Evolutionary conservation across 2,888 invertebrate species (phyloP), one percentile per base, ranked within the genome.

Genomic region (Thera britannica): DNA sequence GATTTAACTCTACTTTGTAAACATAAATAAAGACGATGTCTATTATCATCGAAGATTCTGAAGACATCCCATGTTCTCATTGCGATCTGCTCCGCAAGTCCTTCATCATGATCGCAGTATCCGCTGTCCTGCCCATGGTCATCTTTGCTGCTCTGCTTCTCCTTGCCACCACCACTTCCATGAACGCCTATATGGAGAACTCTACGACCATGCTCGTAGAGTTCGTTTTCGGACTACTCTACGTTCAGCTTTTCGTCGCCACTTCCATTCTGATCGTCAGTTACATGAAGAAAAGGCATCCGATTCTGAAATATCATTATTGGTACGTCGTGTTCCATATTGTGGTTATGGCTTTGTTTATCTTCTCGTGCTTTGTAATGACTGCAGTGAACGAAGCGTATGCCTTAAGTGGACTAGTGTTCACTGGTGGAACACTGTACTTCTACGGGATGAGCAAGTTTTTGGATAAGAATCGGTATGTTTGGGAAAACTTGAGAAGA

Each of bases 81-180:
- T 90, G 90, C 72, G 75, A 75, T 0, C 79, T 82, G 9, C 72
- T 90, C 0, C 77, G 84, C 3, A 83, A 75, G 60, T 83, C 83
- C 0, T 89, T 89, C 62, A 63, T 84, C 6, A 60, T 87, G 64
- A 82, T 89, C 5, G 86, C 83, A 0, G 49, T 83, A n/a, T 86
- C 91, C n/a, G 85, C 90, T 8, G 82, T 90, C 0, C 64, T 88
- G 0, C 90, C 90, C 0, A 89, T 90, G 78, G 51, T 89, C 0
- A 57, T 85, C 11, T 90, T 90, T 60, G 82, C 83, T 8, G 82
- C 79, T 0, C 51, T 90, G 0, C 79, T 90, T 0, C 75, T 88
- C 0, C 35, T 85, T 0, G 72, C 86, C 23, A 76, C 84, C 2
- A 70, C 78, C 0, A 75, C 72, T 1, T 77, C 77, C 7, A 71